Base-by-base conservation (phyloP, 2,797 vertebrate genomes). In the Meriones psammophilus region DNA sequence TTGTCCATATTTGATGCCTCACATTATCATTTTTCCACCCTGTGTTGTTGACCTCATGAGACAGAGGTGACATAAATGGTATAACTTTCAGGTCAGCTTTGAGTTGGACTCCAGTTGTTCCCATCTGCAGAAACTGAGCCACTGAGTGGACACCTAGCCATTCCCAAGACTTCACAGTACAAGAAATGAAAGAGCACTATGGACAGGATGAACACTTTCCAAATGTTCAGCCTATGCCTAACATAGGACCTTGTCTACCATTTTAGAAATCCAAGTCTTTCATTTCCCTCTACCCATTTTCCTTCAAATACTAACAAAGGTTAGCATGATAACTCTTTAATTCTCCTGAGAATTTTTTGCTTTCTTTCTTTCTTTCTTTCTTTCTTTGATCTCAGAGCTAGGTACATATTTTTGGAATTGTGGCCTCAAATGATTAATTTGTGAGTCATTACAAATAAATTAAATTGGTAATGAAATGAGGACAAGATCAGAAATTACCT, bases 381-480 rank as follows among this genome's bases (percentile, higher is more conserved):
- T 33, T 80, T 54, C 33, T 78, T 60, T 20, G 74, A 77, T 92
- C 50, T 96, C 95, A 76, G 83, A 94, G 92, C 8, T 2, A 91
- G 64, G 69, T 42, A 85, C 8, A 94, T 2, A 36, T 95, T 93
- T 97, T 33, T 92, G 50, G 85, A 62, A 68, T 92, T 86, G 42
- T 97, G 95, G 95, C 88, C 30, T 93, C 8, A 96, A 95, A 94
- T 96, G 95, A 95, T 96, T 92, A 92, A 97, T 97, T 95, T 96
- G 88, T 92, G 96, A 93, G 46, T 91, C 28, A 88, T 42, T 89
- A 93, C 96, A 97, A 97, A 88, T 88, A 81, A 97, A 92, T 90
- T 97, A 94, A 96, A 96, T 97, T 94, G 95, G 77, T 94, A 94
- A 95, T 89, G 92, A 97, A 98, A 97, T 86, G 90, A 97, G 74